Conservation (phyloP, 2,888 invertebrate genomes). For the Stenoptilia bipunctidactyla region DNA sequence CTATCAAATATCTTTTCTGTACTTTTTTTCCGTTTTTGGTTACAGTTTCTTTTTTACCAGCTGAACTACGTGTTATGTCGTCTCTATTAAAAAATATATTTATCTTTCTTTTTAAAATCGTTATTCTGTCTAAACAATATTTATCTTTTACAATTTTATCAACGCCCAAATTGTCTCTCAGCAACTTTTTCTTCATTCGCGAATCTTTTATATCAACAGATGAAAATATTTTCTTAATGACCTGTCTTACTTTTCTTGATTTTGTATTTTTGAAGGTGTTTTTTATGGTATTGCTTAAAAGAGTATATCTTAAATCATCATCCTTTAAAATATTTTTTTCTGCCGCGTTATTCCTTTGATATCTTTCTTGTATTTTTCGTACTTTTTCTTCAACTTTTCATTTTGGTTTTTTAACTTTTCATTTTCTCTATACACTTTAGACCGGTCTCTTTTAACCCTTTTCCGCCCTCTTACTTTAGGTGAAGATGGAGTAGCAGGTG, state of each 20-base stretch:
- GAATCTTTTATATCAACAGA: not conserved
- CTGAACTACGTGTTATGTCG: no score
- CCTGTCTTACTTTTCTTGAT: not conserved
- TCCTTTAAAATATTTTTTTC: not conserved
- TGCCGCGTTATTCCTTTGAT: constrained; percentile 6
- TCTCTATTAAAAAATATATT: no score
- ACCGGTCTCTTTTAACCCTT: constrained; percentile 10
- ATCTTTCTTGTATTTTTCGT: constrained; percentile 11
- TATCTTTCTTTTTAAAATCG: no score
- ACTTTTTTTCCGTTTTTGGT: no score
- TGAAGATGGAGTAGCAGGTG: not conserved
- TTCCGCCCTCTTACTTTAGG: constrained; percentile 8
- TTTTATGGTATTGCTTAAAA: constrained; percentile 8
- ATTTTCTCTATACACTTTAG: constrained; percentile 12
- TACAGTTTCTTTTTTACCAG: no score
- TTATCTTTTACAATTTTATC: no score
- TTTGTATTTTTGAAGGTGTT: constrained; percentile 5
- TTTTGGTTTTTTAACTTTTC: constrained; percentile 9
- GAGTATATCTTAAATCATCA: constrained; percentile 6
- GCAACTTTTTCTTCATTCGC: no score
- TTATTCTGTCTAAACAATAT: no score
- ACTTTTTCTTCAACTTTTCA: constrained; percentile 9
- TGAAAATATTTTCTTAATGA: constrained; percentile 1
- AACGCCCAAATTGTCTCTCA: no score
- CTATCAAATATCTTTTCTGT: no score